Base-by-base conservation (phyloP, 2,113 vertebrate species). In the Pipa parva region DNA sequence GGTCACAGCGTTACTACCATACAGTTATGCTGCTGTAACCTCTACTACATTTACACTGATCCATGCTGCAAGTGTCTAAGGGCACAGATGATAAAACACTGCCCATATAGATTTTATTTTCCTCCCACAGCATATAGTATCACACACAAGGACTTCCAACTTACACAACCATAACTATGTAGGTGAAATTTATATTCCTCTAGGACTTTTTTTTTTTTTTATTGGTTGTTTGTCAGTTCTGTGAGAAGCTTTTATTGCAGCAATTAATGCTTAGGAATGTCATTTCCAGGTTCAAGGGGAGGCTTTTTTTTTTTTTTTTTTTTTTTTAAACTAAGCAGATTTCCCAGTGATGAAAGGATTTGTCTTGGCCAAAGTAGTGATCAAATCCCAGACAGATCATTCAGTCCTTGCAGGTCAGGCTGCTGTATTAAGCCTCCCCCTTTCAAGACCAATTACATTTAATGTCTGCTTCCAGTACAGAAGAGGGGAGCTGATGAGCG, bases 271-370 rank as follows among this genome's bases (percentile, higher is more conserved):
- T 42, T 36, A 70, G 48, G 58, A 70, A 70, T 77, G 71, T 24
- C 74, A 72, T 74, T 77, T 70, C 75, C 61, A 71, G 78, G 75
- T 81, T 80, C 78, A 78, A 75, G 78, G 76, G 71, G 71, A 84
- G 77, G 73, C 72, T 77, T 66, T 52, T 71, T 77, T 66, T 74
- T 64, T 66, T 52, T 71, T 77, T 66, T 74, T 64, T 31, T 31
- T 31, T 31, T 31, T 42, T 42, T 42, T 15, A 42, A 42, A 42
- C 39, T 78, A 79, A 84, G 76, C 74, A 74, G 82, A 78, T 82
- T 81, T 79, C 71, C 67, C 70, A 25, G 68, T 63, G 74, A 69
- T 75, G 76, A 61, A 77, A 81, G 77, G 80, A 72, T 78, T 84
- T 81, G 74, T 76, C 77, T 73, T 78, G 78, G 78, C 82, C 77